Conservation (phyloP, 23 tunicate species). For the Styela clava region DNA sequence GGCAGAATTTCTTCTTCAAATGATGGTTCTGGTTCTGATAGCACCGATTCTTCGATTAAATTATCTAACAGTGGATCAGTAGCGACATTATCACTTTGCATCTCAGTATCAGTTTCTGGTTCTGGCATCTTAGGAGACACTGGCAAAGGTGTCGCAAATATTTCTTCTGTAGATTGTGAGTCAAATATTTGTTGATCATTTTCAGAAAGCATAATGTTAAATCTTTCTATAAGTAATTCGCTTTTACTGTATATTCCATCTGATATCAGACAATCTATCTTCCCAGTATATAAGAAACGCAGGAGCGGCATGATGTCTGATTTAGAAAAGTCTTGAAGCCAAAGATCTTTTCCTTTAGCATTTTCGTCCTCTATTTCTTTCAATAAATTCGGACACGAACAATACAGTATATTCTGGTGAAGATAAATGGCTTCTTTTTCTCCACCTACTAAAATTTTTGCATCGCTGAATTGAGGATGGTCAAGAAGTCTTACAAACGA, state of each 20-base stretch:
- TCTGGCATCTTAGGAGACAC: not conserved
- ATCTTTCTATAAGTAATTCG: not conserved
- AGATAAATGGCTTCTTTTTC: not conserved
- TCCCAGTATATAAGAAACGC: conserved; percentile 7
- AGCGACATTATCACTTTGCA: not conserved
- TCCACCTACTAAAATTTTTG: conserved; percentile 4
- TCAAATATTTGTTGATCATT: conserved; percentile 8
- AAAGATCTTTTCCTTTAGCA: not conserved
- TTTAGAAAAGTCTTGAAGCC: not conserved
- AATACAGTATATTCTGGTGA: conserved; percentile 16
- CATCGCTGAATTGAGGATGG: conserved; percentile 5
- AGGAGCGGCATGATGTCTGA: conserved; percentile 17
- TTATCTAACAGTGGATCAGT: not conserved
- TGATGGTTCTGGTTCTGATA: not conserved
- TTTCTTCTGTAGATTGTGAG: not conserved
- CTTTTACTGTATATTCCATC: not conserved
- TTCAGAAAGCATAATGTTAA: not conserved
- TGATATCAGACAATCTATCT: not conserved
- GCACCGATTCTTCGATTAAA: not conserved
- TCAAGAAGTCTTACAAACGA: not conserved
- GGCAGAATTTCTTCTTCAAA: not conserved
- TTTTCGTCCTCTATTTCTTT: not conserved
- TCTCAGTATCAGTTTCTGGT: not conserved
- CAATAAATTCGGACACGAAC: not conserved
- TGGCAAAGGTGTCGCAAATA: not conserved